These are phyloP conservation scores for Phyllostomus hastatus DNA, from an alignment of 2,113 vertebrate species.

Conservation along the genomic window DNA sequence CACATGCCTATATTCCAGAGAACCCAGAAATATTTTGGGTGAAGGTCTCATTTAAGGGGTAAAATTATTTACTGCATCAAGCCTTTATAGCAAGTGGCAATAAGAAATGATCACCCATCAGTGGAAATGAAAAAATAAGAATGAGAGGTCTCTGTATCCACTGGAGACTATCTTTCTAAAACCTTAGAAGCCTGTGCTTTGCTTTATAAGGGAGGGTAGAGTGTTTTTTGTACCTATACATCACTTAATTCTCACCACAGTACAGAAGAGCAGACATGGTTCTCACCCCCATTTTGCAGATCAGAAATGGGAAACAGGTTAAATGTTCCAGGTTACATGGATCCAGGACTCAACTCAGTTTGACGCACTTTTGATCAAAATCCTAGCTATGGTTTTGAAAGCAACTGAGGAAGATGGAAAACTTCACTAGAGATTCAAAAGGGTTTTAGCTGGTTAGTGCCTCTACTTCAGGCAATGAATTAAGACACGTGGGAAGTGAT, in stretches of 20 bases:
- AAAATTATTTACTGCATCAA: slow-evolving; percentile 8
- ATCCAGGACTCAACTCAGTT: neutral
- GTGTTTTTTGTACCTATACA: neutral
- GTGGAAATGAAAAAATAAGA: neutral
- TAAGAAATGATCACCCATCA: neutral
- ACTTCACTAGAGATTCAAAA: neutral
- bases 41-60: neutral
- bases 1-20: neutral
- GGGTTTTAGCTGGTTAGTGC: neutral
- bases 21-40: neutral
- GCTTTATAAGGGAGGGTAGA: neutral
- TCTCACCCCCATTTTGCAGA: neutral
- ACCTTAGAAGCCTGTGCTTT: neutral
- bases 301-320: neutral
- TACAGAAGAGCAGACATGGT: neutral
- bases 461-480: neutral
- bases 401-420: neutral
- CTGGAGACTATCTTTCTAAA: neutral
- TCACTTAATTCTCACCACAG: neutral
- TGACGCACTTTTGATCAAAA: neutral
- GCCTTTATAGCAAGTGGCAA: neutral
- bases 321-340: neutral
- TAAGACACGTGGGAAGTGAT: neutral
- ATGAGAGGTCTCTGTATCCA: neutral
- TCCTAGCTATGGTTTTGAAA: neutral